Evolutionary conservation across 2,888 invertebrate species (phyloP).

Genomic region (Rosalia funebris): DNA sequence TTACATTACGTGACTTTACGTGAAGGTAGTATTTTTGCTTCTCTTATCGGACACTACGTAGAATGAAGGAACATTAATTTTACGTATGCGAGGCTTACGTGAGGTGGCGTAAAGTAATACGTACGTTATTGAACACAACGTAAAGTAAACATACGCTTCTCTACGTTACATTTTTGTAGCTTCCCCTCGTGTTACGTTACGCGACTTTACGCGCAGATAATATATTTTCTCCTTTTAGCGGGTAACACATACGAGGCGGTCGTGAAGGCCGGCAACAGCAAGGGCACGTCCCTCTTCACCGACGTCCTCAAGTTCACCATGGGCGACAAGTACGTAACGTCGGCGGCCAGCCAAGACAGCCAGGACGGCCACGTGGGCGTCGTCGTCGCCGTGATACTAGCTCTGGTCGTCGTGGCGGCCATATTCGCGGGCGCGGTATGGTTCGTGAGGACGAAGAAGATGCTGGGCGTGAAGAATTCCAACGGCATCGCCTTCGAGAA

Average conservation of each 20-base stretch:
- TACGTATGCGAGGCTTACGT: no score
- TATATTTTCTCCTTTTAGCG: no score
- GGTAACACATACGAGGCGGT: constrained; percentile 82
- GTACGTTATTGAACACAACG: no score
- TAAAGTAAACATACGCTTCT: no score
- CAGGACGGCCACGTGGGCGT: constrained; percentile 69
- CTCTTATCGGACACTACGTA: no score
- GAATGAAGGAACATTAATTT: no score
- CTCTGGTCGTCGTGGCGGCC: constrained; percentile 71
- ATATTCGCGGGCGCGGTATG: constrained; percentile 71
- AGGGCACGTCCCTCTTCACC: constrained; percentile 78
- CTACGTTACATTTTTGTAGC: no score
- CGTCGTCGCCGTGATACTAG: constrained; percentile 73
- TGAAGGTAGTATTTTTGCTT: no score
- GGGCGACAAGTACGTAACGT: constrained; percentile 77
- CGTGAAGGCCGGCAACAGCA: constrained; percentile 80
- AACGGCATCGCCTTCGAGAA: constrained; percentile 87
- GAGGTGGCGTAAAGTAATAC: no score
- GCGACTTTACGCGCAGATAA: not conserved
- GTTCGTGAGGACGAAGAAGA: constrained; percentile 72
- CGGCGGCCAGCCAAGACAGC: constrained; percentile 71
- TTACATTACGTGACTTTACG: no score
- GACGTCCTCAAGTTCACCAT: constrained; percentile 79
- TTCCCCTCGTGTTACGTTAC: no score
- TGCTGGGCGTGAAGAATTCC: constrained; percentile 73